A percentile compares a stretch with the other conserved stretches of the same genome.
phyloP scores from a whole-genome alignment of 2,797 vertebrate genomes.

The Heterohyrax brucei region DNA sequence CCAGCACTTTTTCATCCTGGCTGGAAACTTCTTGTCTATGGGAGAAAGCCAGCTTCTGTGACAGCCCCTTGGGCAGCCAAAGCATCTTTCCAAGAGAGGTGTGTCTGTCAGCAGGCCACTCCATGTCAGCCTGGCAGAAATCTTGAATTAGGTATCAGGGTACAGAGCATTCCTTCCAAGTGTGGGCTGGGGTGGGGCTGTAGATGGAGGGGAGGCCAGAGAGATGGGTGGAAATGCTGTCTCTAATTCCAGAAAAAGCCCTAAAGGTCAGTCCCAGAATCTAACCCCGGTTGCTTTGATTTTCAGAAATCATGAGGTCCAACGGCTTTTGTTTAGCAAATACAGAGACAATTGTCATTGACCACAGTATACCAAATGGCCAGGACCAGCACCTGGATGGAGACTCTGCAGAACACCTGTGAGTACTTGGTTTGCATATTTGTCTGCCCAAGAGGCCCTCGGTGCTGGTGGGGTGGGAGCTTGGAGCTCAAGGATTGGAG shows the following conservation, averaged over 20 bases:
- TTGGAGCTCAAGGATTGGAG: rapidly evolving
- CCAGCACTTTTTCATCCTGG: neutral
- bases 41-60: no score
- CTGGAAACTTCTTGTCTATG: neutral
- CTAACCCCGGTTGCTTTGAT: constrained; percentile 36
- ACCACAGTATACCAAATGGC: constrained; percentile 94
- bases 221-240: neutral
- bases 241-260: neutral
- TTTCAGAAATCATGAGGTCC: constrained; percentile 98
- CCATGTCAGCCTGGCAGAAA: neutral
- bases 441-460: rapidly evolving
- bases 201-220: neutral
- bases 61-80: neutral
- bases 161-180: neutral
- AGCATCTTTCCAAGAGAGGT: neutral
- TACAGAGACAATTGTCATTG: constrained; percentile 98
- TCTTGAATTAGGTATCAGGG: neutral
- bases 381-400: constrained; percentile 95
- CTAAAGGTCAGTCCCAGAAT: neutral
- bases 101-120: neutral
- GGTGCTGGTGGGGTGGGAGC: rapidly evolving
- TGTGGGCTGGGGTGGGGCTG: rapidly evolving
- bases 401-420: constrained; percentile 95
- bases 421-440: constrained; percentile 86
- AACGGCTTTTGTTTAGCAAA: constrained; percentile 99